phyloP scores from a whole-genome alignment of 2,113 vertebrate species.

The Phasianus colchicus region DNA sequence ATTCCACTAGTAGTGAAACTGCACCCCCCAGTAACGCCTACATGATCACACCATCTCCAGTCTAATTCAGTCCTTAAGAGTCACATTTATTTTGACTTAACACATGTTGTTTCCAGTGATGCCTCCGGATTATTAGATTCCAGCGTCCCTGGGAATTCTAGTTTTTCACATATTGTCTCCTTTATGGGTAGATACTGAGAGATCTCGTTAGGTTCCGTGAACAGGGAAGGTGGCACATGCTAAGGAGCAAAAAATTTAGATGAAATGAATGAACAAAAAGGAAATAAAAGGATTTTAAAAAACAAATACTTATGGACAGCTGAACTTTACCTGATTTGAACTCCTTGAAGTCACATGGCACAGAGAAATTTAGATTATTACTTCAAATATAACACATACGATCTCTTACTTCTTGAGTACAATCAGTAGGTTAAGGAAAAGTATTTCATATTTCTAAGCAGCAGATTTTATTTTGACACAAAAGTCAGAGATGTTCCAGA shows the following conservation, averaged over 20 bases:
- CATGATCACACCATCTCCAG: constrained; percentile 21
- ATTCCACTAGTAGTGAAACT: constrained; percentile 62
- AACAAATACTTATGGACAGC: background rate
- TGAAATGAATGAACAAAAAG: background rate
- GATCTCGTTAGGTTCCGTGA: constrained; percentile 97
- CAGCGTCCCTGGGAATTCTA: constrained; percentile 84
- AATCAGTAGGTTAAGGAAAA: background rate
- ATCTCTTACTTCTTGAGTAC: background rate
- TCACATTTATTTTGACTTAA: constrained; percentile 65
- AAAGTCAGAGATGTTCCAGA: background rate
- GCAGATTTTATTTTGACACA: background rate
- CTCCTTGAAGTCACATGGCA: background rate
- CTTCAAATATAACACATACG: background rate
- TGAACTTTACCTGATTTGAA: background rate
- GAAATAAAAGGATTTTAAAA: background rate
- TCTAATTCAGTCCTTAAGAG: constrained; percentile 18
- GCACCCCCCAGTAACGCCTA: background rate
- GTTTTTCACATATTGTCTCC: constrained; percentile 89
- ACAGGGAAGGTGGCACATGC: constrained; percentile 87
- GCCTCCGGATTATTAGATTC: constrained; percentile 57
- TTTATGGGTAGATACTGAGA: constrained; percentile 90
- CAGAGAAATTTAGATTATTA: background rate
- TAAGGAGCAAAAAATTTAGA: constrained; percentile 68
- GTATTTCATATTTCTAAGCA: background rate
- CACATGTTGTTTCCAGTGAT: constrained; percentile 42